Evolutionary conservation across 1,140 invertebrate species (phyloP), one percentile per base, ranked within the genome.

Genomic region (Ceratitis capitata): DNA sequence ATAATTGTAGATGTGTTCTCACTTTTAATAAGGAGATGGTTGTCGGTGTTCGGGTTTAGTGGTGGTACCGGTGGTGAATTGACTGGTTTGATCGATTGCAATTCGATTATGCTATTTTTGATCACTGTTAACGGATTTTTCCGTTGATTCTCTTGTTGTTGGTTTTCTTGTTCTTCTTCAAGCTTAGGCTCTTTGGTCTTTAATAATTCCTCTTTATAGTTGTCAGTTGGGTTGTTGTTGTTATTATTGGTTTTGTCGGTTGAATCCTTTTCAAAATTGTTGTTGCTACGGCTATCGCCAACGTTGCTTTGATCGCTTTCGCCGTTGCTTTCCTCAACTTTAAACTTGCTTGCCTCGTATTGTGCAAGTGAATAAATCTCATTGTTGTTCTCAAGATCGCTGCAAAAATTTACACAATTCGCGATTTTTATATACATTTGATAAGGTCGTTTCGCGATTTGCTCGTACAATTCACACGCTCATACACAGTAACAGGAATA

Each of bases 361-460:
- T 97, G 96, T 91, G 94, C 94, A 92, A 94, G 93, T 88, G 96
- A 97, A 92, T 97, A 95, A 89, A 98, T 95, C 92, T 97, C 95
- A 94, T 97, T 94, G 93, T 95, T 94, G 92, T 95, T 95, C 94
- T 98, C 96, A 92, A 98, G 94, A 90, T 95, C 96, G 95, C 97
- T 98, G 94, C 87, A 95, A 95, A 88, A 93, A 93, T 56, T 78
- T 78, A 78, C 69, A 78, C 69, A 78, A 35, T 35, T 45, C 69
- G 69, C 69, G 69, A 23, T 23, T 26, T 78, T 45, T 78, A 35
- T 47, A 78, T 78, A 10, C 19, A 14, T 26, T 47, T 64, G 61
- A 32, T 69, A 69, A 69, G n/a, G n/a, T 10, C 5, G 19, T 19
- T 23, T 35, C n/a, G 39, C 69, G 69, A 78, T 78, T 78, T 78